A percentile compares a stretch with the other conserved stretches of the same genome.
Conservation (phyloP, 1,140 invertebrate species). For the Procambarus clarkii region DNA sequence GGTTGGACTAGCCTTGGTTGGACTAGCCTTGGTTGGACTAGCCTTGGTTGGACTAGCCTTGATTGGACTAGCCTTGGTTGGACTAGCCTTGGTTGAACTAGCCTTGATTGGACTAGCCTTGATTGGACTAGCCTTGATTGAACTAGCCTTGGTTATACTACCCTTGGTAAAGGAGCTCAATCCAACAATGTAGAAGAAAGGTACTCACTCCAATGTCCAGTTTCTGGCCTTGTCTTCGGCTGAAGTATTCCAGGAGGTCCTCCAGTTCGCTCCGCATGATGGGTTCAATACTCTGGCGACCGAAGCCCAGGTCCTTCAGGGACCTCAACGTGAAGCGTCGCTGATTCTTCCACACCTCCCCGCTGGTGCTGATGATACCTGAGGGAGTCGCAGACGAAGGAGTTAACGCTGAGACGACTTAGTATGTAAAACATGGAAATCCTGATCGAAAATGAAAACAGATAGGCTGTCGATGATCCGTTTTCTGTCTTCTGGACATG, state of each 20-base stretch:
- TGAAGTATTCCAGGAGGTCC: constrained; percentile 75
- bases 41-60: too few species aligned
- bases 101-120: too few species aligned
- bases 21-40: too few species aligned
- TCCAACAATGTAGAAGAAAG: background rate
- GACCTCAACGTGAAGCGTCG: constrained; percentile 48
- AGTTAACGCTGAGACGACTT: background rate
- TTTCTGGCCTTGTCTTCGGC: constrained; percentile 16
- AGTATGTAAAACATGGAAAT: too few species aligned
- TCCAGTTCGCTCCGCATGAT: constrained; percentile 83
- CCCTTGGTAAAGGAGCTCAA: background rate
- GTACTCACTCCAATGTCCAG: constrained; percentile 30
- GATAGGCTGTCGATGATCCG: too few species aligned
- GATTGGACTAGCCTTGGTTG: too few species aligned
- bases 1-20: too few species aligned
- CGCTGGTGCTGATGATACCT: constrained; percentile 55
- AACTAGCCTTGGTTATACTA: background rate
- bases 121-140: too few species aligned
- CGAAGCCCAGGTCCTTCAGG: constrained; percentile 81
- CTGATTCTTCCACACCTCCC: constrained; percentile 44
- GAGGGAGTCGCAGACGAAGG: background rate
- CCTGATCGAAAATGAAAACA: too few species aligned
- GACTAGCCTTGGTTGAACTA: too few species aligned
- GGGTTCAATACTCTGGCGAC: constrained; percentile 84
- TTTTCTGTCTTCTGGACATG: too few species aligned